Percentiles rank a stretch among this genome's conserved stretches.
Evolutionary conservation across 2,888 invertebrate species (phyloP).

Genomic region (Pseudeuparius sepicola): DNA sequence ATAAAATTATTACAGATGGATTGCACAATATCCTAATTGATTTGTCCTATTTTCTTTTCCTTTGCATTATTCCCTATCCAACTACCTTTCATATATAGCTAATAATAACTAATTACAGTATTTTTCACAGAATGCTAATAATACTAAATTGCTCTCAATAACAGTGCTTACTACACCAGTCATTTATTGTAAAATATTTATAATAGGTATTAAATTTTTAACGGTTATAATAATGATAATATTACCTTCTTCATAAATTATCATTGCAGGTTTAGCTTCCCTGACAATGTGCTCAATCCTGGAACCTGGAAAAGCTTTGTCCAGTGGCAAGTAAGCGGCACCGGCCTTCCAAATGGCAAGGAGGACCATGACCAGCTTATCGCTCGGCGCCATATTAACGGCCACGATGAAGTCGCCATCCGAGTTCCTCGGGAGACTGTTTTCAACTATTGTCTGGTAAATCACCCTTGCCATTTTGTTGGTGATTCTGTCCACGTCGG

Average conservation of each 20-base stretch:
- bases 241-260: constrained; percentile 57
- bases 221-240: no score
- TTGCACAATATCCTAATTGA: no score
- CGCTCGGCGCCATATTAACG: constrained; percentile 70
- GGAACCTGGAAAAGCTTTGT: constrained; percentile 58
- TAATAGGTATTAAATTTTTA: no score
- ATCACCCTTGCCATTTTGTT: constrained; percentile 51
- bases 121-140: no score
- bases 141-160: no score
- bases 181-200: no score
- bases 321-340: constrained; percentile 76
- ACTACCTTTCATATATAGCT: no score
- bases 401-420: constrained; percentile 68
- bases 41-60: no score
- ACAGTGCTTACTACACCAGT: no score
- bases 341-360: constrained; percentile 73
- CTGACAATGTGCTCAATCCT: constrained; percentile 66
- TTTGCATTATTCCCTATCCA: no score
- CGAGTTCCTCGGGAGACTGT: constrained; percentile 42
- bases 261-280: constrained; percentile 61
- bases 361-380: constrained; percentile 54
- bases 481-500: constrained; percentile 45
- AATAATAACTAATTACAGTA: no score
- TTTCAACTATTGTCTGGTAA: constrained; percentile 36
- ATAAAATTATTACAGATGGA: no score